phyloP scores from a whole-genome alignment of 2,888 invertebrate genomes.

The Macrosoma leucophasiata region DNA sequence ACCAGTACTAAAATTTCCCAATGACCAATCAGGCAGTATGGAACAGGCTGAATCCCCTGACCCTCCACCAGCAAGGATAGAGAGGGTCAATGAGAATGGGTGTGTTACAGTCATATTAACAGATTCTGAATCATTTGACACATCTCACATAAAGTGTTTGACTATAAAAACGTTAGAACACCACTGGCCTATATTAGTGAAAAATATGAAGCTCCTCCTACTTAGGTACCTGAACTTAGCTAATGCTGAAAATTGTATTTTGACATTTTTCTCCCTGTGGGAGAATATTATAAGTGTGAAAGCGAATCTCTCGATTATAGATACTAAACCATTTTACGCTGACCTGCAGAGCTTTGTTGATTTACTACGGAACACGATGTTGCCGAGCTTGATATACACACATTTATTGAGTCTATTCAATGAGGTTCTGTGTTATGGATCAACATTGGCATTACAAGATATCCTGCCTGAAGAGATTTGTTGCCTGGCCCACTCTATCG shows the following conservation, averaged over 20 bases:
- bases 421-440: constrained; percentile 93
- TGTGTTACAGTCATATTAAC: constrained; percentile 80
- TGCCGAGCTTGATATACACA: constrained; percentile 90
- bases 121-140: constrained; percentile 89
- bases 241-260: constrained; percentile 81
- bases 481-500: constrained; percentile 88
- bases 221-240: constrained; percentile 74
- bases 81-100: constrained; percentile 61
- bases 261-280: constrained; percentile 91
- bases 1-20: constrained; percentile 56
- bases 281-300: constrained; percentile 93
- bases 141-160: constrained; percentile 89
- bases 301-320: constrained; percentile 91
- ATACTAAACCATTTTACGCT: constrained; percentile 91
- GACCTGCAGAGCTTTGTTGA: constrained; percentile 88
- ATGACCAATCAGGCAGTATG: constrained; percentile 38
- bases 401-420: constrained; percentile 90
- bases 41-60: constrained; percentile 50
- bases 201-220: constrained; percentile 78
- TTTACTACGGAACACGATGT: constrained; percentile 78
- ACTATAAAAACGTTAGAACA: constrained; percentile 90
- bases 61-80: constrained; percentile 52
- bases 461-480: constrained; percentile 92
- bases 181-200: constrained; percentile 88
- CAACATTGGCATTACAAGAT: constrained; percentile 91